These are phyloP conservation scores for Thera britannica DNA, from an alignment of 2,888 invertebrate species.

Conservation along the genomic window DNA sequence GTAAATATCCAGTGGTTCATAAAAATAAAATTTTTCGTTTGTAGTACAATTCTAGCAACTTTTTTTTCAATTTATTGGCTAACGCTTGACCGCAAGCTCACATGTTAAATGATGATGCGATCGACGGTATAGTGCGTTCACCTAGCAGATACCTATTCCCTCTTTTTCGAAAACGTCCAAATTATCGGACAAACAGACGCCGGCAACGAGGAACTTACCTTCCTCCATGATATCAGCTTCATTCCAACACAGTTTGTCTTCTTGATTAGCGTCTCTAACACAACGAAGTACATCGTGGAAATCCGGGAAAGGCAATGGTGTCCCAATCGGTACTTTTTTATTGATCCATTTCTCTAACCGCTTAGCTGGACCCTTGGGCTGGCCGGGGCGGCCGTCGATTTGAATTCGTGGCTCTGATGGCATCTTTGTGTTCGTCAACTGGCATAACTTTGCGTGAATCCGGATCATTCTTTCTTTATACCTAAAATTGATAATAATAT, in stretches of 20 bases:
- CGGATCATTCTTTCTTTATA: conserved; percentile 78
- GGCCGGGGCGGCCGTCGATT: conserved; percentile 67
- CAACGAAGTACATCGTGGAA: conserved; percentile 82
- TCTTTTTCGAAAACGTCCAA: too few species aligned
- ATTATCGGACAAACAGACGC: too few species aligned
- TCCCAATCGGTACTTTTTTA: conserved; percentile 73
- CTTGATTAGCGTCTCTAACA: conserved; percentile 70
- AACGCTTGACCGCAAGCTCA: too few species aligned
- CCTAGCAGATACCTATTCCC: too few species aligned
- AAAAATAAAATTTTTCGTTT: too few species aligned
- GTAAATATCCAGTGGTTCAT: too few species aligned
- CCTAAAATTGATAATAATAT: conserved; percentile 47
- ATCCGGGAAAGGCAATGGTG: conserved; percentile 79
- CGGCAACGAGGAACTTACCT: conserved; percentile 53
- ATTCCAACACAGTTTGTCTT: conserved; percentile 72
- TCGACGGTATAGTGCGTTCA: too few species aligned
- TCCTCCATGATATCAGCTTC: conserved; percentile 76
- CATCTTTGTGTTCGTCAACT: conserved; percentile 84
- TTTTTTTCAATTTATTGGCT: too few species aligned
- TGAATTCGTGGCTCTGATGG: conserved; percentile 73
- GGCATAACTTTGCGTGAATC: conserved; percentile 86
- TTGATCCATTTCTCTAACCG: conserved; percentile 75
- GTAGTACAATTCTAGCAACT: too few species aligned
- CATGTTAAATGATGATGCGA: too few species aligned
- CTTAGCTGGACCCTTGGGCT: conserved; percentile 70